phyloP scores from a whole-genome alignment of 2,797 vertebrate species.

The Oreochromis mossambicus region DNA sequence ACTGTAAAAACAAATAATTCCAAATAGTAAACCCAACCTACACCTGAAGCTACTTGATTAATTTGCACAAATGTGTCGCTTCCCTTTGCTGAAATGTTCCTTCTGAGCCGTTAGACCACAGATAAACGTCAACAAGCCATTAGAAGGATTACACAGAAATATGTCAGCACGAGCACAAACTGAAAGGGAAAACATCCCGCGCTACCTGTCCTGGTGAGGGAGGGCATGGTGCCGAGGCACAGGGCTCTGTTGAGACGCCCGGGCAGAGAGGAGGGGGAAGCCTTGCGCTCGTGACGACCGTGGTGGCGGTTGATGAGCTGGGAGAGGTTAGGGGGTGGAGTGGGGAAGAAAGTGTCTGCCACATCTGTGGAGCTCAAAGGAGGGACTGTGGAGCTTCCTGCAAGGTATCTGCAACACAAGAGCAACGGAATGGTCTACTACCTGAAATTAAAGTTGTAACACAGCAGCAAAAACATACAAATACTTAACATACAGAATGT shows the following conservation, averaged over 20 bases:
- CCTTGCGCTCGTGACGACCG: conserved; percentile 74
- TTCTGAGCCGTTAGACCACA: neutral
- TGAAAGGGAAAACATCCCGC: neutral
- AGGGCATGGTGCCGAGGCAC: conserved; percentile 88
- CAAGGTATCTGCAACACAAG: conserved; percentile 84
- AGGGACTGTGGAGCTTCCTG: conserved; percentile 69
- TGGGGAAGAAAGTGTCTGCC: conserved; percentile 78
- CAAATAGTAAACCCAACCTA: neutral
- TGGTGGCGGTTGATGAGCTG: conserved; percentile 81
- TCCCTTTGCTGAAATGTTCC: neutral
- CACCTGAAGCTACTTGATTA: neutral
- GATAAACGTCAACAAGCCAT: fast-evolving
- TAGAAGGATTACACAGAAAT: neutral
- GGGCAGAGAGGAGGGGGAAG: conserved; percentile 86
- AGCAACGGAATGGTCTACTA: conserved; percentile 52
- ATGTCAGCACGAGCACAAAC: neutral
- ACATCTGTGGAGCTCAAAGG: conserved; percentile 38
- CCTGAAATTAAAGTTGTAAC: neutral
- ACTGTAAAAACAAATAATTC: neutral
- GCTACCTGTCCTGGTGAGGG: conserved; percentile 87
- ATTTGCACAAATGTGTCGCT: neutral
- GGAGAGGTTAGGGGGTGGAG: conserved; percentile 84
- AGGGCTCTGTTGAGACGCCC: conserved; percentile 90
- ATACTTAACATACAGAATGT: neutral
- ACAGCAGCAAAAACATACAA: neutral